Base-by-base conservation (phyloP, 2,113 vertebrate genomes). In the Naja naja region DNA sequence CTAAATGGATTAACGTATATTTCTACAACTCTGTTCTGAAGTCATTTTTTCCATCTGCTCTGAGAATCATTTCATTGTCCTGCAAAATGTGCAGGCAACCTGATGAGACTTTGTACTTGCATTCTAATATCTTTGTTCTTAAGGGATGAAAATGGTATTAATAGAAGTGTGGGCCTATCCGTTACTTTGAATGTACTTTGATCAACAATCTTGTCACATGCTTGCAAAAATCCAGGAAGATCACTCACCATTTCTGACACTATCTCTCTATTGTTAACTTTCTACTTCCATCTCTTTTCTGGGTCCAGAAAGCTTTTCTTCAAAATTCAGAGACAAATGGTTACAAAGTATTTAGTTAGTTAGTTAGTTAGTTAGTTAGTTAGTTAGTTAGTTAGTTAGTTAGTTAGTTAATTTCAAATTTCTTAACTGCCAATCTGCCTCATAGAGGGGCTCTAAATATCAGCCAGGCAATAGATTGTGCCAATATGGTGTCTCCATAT, bases 21-120 rank as follows among this genome's bases (percentile, higher is more conserved):
- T 94, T 92, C 93, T 89, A 88, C 92, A 96, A 56, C 56, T 94
- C 64, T 74, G 27, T 92, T 89, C 87, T 91, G 54, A 93, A 93
- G 88, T 89, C 87, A 91, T 11, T 43, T 69, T 89, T 95, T 85
- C 16, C 95, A 5, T 94, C 47, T 95, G 1, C 69, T 94, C 94
- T 89, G 49, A 87, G 91, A 92, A 95, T 87, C 22, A 8, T 89
- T 8, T 53, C 0, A 0, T 93, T 95, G 89, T 90, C 22, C 9
- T 74, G 10, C 60, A 95, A 94, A 90, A 52, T 64, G 74, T 86
- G 34, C 55, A 53, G 92, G 25, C 49, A 90, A 34, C 64, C 49
- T 64, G 45, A 93, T 60, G 30, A 87, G 55, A 39, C 4, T 3
- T 30, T 30, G 8, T 85, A 93, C 60, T 92, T 91, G 5, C 53